Evolutionary conservation across 2,113 vertebrate species (phyloP).

Genomic region (Microcebus murinus): DNA sequence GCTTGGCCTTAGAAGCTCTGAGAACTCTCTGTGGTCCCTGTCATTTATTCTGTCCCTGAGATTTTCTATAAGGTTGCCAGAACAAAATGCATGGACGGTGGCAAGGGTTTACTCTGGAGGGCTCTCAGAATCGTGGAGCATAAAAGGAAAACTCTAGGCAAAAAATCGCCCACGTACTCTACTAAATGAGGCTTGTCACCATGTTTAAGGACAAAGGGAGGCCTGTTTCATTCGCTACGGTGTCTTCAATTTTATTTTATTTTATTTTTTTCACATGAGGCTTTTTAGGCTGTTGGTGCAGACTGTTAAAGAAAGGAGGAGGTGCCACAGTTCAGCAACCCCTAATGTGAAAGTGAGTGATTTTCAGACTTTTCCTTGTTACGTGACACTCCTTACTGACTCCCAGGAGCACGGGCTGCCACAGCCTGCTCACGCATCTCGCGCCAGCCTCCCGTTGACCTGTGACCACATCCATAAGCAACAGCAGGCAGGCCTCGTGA

Average conservation of each 20-base stretch:
- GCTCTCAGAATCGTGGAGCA: neutral
- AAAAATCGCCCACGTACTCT: constrained; percentile 20
- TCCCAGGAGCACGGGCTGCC: neutral
- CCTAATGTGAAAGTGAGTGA: constrained; percentile 73
- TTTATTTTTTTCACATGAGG: constrained; percentile 4
- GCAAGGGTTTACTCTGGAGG: neutral
- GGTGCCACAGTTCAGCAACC: constrained; percentile 70
- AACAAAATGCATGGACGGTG: neutral
- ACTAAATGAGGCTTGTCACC: constrained; percentile 65
- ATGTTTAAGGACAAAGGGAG: constrained; percentile 55
- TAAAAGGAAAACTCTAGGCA: constrained; percentile 61
- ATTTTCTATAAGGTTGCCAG: neutral
- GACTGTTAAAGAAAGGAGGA: constrained; percentile 52
- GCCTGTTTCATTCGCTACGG: neutral
- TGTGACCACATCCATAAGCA: constrained; percentile 23
- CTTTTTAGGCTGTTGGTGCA: constrained; percentile 53
- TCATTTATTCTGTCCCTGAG: neutral
- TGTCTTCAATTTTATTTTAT: constrained; percentile 53
- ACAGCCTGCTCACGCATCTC: neutral
- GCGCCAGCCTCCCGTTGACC: constrained; percentile 1
- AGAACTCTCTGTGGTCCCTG: neutral
- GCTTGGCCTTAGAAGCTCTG: neutral
- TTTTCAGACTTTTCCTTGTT: constrained; percentile 13
- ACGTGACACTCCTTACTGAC: constrained; percentile 22
- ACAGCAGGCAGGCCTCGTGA: neutral